A percentile compares a stretch with the other conserved stretches of the same genome.
These are phyloP conservation scores for Petrosia ficiformis DNA, from an alignment of 37 sponge, comb jelly and placozoan genomes.

Conservation along the genomic window DNA sequence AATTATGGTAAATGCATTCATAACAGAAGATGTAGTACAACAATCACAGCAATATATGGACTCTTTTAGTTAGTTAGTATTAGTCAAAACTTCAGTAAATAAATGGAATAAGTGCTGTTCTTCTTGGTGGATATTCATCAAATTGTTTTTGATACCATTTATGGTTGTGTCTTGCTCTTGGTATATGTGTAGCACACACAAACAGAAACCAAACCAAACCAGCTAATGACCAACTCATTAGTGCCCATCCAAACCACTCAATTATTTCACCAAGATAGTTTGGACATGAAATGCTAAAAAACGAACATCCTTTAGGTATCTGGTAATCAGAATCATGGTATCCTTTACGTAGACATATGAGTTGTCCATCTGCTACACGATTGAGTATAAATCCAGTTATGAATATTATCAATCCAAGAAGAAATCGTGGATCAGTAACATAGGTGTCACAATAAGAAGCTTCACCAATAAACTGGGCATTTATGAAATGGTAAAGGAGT, in stretches of 20 bases:
- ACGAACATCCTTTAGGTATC: constrained; percentile 69
- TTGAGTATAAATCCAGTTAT: constrained; percentile 72
- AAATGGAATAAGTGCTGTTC: constrained; percentile 82
- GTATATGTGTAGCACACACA: constrained; percentile 43
- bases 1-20: too few relatives aligned
- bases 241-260: constrained; percentile 86
- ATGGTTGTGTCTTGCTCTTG: constrained; percentile 74
- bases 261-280: constrained; percentile 83
- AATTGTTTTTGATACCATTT: constrained; percentile 70
- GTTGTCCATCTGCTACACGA: constrained; percentile 50
- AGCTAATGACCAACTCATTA: constrained; percentile 80
- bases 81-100: constrained; percentile 71
- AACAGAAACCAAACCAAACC: constrained; percentile 83
- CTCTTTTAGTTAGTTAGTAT: background rate
- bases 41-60: too few relatives aligned
- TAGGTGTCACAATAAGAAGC: constrained; percentile 33
- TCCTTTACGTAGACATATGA: constrained; percentile 38
- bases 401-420: constrained; percentile 76
- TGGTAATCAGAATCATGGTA: constrained; percentile 41
- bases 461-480: constrained; percentile 65
- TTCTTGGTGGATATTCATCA: constrained; percentile 47
- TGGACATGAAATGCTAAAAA: constrained; percentile 62
- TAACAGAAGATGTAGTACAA: too few relatives aligned
- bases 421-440: constrained; percentile 74
- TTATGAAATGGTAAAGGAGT: constrained; percentile 49